phyloP scores from a whole-genome alignment of 2,113 vertebrate genomes.

The Clarias macrocephalus region DNA sequence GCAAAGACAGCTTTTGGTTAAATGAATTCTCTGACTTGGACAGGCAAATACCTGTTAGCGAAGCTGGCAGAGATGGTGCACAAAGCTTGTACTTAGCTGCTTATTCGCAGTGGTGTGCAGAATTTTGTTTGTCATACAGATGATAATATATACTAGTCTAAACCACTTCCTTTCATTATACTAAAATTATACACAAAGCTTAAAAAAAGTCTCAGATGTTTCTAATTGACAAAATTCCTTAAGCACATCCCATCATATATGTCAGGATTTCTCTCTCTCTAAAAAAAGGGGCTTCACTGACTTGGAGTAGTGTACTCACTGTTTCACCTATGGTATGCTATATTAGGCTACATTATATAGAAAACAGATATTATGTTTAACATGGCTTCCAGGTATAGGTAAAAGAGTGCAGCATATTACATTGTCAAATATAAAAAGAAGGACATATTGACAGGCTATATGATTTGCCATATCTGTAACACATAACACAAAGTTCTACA shows the following conservation, averaged over 20 bases:
- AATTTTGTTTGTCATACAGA: not conserved
- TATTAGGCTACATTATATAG: not conserved
- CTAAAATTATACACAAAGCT: not conserved
- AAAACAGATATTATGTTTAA: not conserved
- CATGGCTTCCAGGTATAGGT: not conserved
- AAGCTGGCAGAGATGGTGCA: not conserved
- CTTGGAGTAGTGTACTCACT: not conserved
- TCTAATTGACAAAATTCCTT: not conserved
- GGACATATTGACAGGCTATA: slow-evolving; percentile 1
- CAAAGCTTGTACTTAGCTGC: not conserved
- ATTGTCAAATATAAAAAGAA: slow-evolving; percentile 16
- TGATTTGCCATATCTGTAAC: not conserved
- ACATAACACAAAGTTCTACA: slow-evolving; percentile 15
- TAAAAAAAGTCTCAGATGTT: not conserved
- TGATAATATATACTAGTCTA: not conserved
- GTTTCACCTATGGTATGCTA: not conserved
- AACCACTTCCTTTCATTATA: not conserved
- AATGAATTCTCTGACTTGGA: not conserved
- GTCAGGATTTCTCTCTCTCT: not conserved
- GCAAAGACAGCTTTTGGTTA: not conserved
- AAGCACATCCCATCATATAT: not conserved
- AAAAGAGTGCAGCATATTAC: not conserved
- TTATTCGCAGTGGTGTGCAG: not conserved
- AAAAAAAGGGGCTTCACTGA: not conserved
- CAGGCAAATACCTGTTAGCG: not conserved